Base-by-base conservation (phyloP, 2,797 vertebrate genomes). In the Bryconaethiops microstoma region DNA sequence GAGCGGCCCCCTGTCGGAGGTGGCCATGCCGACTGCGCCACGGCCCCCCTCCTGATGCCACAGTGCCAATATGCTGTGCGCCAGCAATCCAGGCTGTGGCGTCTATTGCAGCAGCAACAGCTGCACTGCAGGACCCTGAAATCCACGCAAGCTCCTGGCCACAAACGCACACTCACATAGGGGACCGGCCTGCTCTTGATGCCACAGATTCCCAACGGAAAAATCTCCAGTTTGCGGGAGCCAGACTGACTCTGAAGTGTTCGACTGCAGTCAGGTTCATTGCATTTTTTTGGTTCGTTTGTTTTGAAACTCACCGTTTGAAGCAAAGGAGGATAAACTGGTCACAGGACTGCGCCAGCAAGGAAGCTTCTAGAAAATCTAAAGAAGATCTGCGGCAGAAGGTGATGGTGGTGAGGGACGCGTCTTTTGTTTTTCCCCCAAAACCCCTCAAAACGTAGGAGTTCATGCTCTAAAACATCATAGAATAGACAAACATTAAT, bases 71-170 rank as follows among this genome's bases (percentile, higher is more conserved):
- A 45, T 21, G 83, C 45, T 35, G 57, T 71, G 25, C 72, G 74
- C 85, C 79, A 79, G 57, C 42, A 63, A 71, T 76, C 75, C 4
- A 17, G 75, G 69, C 74, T 84, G 80, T 80, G 75, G 80, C 70
- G 75, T 72, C 78, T 82, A 72, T 76, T 89, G 87, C 84, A 85
- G 88, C 85, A 86, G 83, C 78, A 83, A 85, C 82, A 90, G 85
- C 92, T 92, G 92, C 92, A 92, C 86, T 92, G 91, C 92, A 91
- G 92, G 89, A 87, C 87, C 83, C 63, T 39, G 82, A 78, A 85
- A 86, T 86, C 60, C 77, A 77, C 83, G 80, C 73, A 75, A 55
- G 6, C 78, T 85, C 79, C 83, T 86, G 79, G 78, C 55, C 75
- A 68, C 39, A 68, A 23, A 54, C 60, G 29, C 79, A 67, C 82